A percentile compares a stretch with the other conserved stretches of the same genome.
Evolutionary conservation across 2,113 vertebrate species (phyloP).

Genomic region (Spilogale gracilis): DNA sequence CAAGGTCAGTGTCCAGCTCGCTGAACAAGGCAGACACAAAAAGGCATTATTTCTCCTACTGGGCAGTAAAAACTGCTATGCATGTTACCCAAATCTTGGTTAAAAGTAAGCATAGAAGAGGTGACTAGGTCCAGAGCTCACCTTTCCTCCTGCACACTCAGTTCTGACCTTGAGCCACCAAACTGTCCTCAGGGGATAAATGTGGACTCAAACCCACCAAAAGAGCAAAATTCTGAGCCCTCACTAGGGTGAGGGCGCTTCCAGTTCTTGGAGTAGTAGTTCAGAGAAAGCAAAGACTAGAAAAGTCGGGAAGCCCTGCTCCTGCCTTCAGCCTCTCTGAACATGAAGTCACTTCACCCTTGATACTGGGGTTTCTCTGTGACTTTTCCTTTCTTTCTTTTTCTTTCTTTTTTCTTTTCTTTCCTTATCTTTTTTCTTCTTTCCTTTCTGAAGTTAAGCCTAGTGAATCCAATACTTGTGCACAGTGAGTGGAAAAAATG

Average conservation of each 20-base stretch:
- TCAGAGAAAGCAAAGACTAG: neutral
- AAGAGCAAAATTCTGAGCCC: neutral
- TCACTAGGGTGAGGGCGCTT: neutral
- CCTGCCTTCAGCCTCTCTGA: neutral
- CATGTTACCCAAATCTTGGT: slow-evolving; percentile 31
- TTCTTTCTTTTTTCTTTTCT: neutral
- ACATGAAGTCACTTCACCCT: neutral
- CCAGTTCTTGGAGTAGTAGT: neutral
- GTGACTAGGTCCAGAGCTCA: neutral
- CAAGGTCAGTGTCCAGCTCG: slow-evolving; percentile 57
- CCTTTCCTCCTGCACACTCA: neutral
- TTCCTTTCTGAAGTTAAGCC: slow-evolving; percentile 62
- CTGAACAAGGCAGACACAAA: neutral
- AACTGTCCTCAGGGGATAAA: neutral
- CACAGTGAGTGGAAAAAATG: slow-evolving; percentile 87
- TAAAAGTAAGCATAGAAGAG: slow-evolving; percentile 21
- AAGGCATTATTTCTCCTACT: slow-evolving; percentile 57
- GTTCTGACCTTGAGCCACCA: neutral
- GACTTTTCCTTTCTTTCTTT: neutral
- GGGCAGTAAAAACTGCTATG: slow-evolving; percentile 41
- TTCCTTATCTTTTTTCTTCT: neutral
- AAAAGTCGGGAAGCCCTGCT: slow-evolving; percentile 2
- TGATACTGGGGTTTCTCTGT: neutral
- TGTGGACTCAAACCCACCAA: neutral
- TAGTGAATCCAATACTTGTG: slow-evolving; percentile 74